Evolutionary conservation across 2,888 invertebrate species (phyloP).

Genomic region (Pristionchus maxplancki): DNA sequence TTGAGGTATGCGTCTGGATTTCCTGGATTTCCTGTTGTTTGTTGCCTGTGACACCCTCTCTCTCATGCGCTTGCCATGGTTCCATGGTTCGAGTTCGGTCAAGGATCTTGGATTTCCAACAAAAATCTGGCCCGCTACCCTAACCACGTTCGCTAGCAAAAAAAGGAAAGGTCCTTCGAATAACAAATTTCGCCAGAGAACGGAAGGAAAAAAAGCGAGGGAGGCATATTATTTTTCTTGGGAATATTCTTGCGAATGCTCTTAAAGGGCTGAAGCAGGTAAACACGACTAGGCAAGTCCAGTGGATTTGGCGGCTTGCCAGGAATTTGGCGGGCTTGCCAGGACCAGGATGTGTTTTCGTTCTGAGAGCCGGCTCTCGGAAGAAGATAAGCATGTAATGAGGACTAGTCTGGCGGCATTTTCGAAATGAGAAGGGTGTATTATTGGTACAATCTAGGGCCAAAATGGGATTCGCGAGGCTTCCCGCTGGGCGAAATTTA

Average conservation of each 20-base stretch:
- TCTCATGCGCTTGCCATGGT: not conserved
- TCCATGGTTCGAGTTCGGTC: not conserved
- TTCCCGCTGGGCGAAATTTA: conserved; percentile 4
- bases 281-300: not conserved
- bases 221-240: not conserved
- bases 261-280: not conserved
- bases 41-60: not conserved
- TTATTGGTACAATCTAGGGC: not conserved
- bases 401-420: not conserved
- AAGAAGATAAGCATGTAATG: not conserved
- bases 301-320: too few species aligned
- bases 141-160: not conserved
- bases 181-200: not conserved
- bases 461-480: not conserved
- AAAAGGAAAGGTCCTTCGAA: not conserved
- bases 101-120: not conserved
- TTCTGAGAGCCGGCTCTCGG: not conserved
- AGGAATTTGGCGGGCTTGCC: not conserved
- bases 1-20: not conserved
- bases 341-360: not conserved
- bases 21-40: not conserved
- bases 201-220: not conserved
- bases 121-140: not conserved
- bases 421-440: not conserved
- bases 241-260: not conserved